phyloP scores from a whole-genome alignment of 2,888 invertebrate species.

The Caenorhabditis panamensis region DNA sequence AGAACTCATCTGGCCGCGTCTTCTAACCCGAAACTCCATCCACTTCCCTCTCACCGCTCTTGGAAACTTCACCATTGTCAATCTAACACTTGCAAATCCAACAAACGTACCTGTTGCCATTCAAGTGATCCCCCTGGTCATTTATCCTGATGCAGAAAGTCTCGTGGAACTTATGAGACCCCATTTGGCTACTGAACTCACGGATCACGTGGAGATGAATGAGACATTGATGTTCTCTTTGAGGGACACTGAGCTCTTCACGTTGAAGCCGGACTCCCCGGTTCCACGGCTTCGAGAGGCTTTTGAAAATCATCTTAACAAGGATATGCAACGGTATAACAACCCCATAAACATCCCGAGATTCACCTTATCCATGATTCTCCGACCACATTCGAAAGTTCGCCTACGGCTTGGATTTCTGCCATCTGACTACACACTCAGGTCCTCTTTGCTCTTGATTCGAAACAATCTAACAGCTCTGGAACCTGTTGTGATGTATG shows the following conservation, averaged over 20 bases:
- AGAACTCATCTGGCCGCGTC: conserved; percentile 86
- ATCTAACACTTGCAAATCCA: conserved; percentile 88
- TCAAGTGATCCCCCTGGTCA: conserved; percentile 86
- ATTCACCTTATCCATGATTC: conserved; percentile 84
- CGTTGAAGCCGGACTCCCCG: conserved; percentile 80
- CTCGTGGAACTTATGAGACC: conserved; percentile 82
- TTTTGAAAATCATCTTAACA: conserved; percentile 79
- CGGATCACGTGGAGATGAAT: conserved; percentile 81
- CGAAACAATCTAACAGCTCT: conserved; percentile 94
- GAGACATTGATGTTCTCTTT: conserved; percentile 83
- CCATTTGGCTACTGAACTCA: conserved; percentile 62
- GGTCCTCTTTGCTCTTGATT: conserved; percentile 83
- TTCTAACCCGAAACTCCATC: conserved; percentile 83
- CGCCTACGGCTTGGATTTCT: conserved; percentile 82
- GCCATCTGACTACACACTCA: conserved; percentile 83
- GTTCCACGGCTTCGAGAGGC: conserved; percentile 82
- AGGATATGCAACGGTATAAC: conserved; percentile 43
- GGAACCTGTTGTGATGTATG: conserved; percentile 90
- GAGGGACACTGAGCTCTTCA: conserved; percentile 80
- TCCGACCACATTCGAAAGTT: conserved; percentile 85
- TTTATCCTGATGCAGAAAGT: conserved; percentile 86
- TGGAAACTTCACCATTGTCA: conserved; percentile 86
- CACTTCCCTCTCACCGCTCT: conserved; percentile 88
- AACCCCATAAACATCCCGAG: conserved; percentile 62
- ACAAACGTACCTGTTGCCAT: conserved; percentile 86